Evolutionary conservation across 2,888 invertebrate genomes (phyloP).

Genomic region (Cephus rjabovi): DNA sequence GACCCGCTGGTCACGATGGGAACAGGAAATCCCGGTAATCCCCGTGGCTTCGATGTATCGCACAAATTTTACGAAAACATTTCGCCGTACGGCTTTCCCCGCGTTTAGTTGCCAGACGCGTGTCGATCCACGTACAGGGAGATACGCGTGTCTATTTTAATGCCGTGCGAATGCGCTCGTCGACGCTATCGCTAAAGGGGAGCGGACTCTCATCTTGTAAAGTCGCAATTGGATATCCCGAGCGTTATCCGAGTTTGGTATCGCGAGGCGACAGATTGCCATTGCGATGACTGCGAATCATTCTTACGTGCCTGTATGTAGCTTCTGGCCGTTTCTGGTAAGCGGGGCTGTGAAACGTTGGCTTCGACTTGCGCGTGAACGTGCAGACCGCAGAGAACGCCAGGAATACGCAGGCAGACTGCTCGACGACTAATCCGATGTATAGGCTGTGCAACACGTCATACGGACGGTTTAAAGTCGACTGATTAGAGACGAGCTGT

Average conservation of each 20-base stretch:
- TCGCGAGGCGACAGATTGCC: not conserved
- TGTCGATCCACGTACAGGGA: not conserved
- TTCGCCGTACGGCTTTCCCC: not conserved
- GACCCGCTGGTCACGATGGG: no score
- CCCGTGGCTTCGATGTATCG: not conserved
- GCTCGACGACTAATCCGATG: not conserved
- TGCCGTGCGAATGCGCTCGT: not conserved
- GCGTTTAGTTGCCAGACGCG: not conserved
- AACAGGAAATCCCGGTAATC: not conserved
- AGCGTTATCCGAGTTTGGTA: not conserved
- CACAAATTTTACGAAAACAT: not conserved
- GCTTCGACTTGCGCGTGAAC: not conserved
- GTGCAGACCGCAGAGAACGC: not conserved
- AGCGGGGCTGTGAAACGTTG: not conserved
- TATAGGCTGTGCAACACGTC: not conserved
- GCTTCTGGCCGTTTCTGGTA: not conserved
- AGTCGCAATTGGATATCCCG: not conserved
- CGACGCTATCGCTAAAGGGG: not conserved
- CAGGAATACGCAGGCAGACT: not conserved
- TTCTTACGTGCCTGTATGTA: not conserved
- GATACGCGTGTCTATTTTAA: not conserved
- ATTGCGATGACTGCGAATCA: not conserved
- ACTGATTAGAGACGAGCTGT: not conserved
- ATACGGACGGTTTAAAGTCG: not conserved
- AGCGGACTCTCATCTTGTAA: not conserved